Conservation (phyloP, 2,797 vertebrate species). For the Cirrhinus molitorella region DNA sequence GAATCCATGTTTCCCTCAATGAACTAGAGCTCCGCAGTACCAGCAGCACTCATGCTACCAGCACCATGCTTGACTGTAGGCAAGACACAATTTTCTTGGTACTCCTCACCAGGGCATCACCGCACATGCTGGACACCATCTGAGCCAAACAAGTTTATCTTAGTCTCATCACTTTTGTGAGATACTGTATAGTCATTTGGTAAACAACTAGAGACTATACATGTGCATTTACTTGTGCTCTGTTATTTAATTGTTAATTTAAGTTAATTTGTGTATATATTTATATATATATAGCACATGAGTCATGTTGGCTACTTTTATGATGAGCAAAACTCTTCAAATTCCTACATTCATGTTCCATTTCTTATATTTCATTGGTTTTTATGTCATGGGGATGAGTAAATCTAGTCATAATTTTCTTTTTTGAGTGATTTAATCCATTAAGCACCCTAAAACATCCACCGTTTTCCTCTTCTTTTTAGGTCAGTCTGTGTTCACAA, state of each 20-base stretch:
- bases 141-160: too few relatives aligned
- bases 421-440: not conserved
- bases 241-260: not conserved
- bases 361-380: not conserved
- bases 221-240: not conserved
- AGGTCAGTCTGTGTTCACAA: slow-evolving; percentile 18
- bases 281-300: too few relatives aligned
- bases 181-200: not conserved
- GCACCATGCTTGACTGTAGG: too few relatives aligned
- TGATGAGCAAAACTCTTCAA: not conserved
- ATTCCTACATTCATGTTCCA: not conserved
- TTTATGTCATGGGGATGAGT: not conserved
- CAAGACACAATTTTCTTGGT: too few relatives aligned
- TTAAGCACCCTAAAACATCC: slow-evolving; percentile 1
- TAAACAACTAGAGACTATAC: not conserved
- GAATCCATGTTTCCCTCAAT: too few relatives aligned
- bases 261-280: not conserved
- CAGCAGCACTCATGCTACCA: too few relatives aligned
- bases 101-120: too few relatives aligned
- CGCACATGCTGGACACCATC: too few relatives aligned
- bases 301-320: too few relatives aligned
- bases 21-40: too few relatives aligned
- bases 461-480: not conserved
- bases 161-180: too few relatives aligned
- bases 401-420: not conserved